Evolutionary conservation across 2,797 vertebrate genomes (phyloP), one percentile per base, ranked within the genome.

Genomic region (Melopsittacus undulatus): DNA sequence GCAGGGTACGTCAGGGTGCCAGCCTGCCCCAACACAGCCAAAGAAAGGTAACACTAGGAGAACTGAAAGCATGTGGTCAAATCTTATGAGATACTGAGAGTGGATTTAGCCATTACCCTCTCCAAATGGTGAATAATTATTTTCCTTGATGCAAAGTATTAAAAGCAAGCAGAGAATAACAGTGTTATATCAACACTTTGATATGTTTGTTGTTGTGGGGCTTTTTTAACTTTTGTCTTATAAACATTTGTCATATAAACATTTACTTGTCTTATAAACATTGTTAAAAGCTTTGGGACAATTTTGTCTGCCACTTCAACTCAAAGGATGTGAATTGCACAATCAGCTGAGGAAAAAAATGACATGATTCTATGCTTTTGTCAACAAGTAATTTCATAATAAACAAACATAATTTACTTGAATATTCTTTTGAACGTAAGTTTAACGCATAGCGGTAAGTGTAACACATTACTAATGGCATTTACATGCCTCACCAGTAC

Each of bases 141-240:
- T 86, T 83, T 68, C 20, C 6, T 83, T 86, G 74, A 76, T 22
- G 3, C 20, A 52, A 77, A 81, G 2, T 72, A 81, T 32, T 57
- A 59, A 29, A 86, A 93, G 23, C 8, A 90, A 83, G 19, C 3
- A 1, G 42, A 70, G 54, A 75, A 34, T 24, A 76, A 69, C 17
- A 74, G 5, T 43, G 57, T 24, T 63, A 19, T 13, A 45, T 30
- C 40, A 73, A 36, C n/a, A n/a, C n/a, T n/a, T n/a, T n/a, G n/a
- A n/a, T n/a, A n/a, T 64, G 15, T 73, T 7, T 1, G n/a, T 8
- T 36, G 56, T 23, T 26, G 42, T 19, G 56, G n/a, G 0, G 0
- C 3, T 22, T 69, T 70, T 51, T 18, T 3, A 59, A 36, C 54
- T 57, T 69, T 48, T 42, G 3, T 45, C 45, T 64, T 62, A 64